Conservation (phyloP, 2,113 vertebrate species). For the Verasper variegatus region DNA sequence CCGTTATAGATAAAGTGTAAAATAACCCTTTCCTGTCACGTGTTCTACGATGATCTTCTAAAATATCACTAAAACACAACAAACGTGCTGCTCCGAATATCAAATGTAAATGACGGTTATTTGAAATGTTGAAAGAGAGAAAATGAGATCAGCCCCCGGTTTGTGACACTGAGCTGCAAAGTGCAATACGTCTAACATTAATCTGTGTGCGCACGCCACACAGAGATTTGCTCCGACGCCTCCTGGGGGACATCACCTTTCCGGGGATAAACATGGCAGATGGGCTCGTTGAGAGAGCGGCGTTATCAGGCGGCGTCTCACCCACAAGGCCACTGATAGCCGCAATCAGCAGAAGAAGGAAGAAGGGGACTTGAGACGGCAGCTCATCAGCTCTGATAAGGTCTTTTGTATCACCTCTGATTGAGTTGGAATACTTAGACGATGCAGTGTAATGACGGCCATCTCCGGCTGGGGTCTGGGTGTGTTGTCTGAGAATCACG, state of each 20-base stretch:
- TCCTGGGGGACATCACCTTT: conserved; percentile 12
- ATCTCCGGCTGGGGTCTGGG: conserved; percentile 21
- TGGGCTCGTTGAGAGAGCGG: conserved; percentile 41
- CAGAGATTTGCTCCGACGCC: conserved; percentile 7
- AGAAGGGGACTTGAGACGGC: conserved; percentile 69
- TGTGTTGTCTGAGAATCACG: conserved; percentile 38
- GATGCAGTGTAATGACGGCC: conserved; percentile 60
- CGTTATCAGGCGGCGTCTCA: conserved; percentile 54
- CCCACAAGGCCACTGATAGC: conserved; percentile 70
- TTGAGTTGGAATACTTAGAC: conserved; percentile 71
- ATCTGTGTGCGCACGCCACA: background rate
- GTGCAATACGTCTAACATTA: conserved; percentile 19
- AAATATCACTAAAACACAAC: background rate
- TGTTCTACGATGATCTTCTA: too few species aligned
- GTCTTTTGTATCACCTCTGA: conserved; percentile 67
- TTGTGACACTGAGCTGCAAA: conserved; percentile 5
- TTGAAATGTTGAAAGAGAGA: background rate
- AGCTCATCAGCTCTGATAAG: conserved; percentile 65
- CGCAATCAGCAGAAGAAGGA: conserved; percentile 74
- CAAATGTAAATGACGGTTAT: background rate
- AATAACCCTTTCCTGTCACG: background rate
- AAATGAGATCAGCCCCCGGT: too few species aligned
- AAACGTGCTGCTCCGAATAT: background rate
- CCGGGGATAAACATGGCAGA: conserved; percentile 27
- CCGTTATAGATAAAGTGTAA: background rate